Conservation (phyloP, 2,888 invertebrate species). For the Euplagia quadripunctaria region DNA sequence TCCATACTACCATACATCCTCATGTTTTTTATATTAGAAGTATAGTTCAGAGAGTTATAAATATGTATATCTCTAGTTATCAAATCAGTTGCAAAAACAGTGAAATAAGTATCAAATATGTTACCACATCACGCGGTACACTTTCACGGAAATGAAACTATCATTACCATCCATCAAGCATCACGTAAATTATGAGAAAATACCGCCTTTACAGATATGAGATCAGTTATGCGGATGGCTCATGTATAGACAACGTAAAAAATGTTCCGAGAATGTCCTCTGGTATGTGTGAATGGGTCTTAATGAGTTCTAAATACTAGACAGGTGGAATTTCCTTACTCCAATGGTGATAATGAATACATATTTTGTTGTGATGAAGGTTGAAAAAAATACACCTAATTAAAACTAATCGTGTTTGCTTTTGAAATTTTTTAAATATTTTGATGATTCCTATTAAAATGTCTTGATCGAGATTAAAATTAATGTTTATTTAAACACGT, state of each 20-base stretch:
- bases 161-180: conserved; percentile 32
- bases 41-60: neutral
- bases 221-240: conserved; percentile 45
- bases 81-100: too few species aligned
- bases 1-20: too few species aligned
- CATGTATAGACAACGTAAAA: conserved; percentile 37
- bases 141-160: conserved; percentile 28
- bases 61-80: neutral
- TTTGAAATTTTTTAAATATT: neutral
- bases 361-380: conserved; percentile 28
- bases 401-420: conserved; percentile 8
- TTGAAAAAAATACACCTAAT: conserved; percentile 12
- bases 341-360: conserved; percentile 53
- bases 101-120: neutral
- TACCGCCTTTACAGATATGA: conserved; percentile 28
- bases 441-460: neutral
- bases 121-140: conserved; percentile 4
- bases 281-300: conserved; percentile 63
- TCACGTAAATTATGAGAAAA: conserved; percentile 45
- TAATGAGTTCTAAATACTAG: conserved; percentile 62
- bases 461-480: neutral
- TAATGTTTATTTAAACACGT: neutral
- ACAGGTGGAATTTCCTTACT: conserved; percentile 60
- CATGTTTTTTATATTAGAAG: too few species aligned
- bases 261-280: conserved; percentile 39